Evolutionary conservation across 2,797 vertebrate genomes (phyloP).

Genomic region (Fundulus diaphanus): DNA sequence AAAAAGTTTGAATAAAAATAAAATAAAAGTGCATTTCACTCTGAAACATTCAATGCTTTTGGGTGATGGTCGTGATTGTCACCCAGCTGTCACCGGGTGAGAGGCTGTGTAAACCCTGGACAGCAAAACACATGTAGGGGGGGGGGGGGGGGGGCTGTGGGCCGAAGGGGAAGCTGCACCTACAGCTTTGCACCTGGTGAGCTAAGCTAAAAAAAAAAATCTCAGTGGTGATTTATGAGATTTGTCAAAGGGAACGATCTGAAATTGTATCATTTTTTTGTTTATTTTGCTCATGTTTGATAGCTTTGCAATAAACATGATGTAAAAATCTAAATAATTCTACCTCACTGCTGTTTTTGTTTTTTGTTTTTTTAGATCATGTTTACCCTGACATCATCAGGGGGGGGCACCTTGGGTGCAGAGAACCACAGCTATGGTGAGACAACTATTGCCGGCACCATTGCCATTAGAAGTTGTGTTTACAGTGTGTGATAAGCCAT

Average conservation of each 20-base stretch:
- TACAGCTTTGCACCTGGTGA: neutral
- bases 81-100: neutral
- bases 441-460: neutral
- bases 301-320: too few species aligned
- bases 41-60: neutral
- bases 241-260: too few species aligned
- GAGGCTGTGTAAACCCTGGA: neutral
- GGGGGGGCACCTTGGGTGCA: neutral
- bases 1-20: neutral
- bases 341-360: neutral
- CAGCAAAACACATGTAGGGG: neutral
- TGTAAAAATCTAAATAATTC: neutral
- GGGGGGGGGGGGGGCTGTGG: neutral
- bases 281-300: too few species aligned
- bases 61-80: neutral
- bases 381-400: neutral
- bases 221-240: too few species aligned
- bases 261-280: too few species aligned
- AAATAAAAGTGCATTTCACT: neutral
- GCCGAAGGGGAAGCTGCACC: neutral
- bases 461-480: neutral
- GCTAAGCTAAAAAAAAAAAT: too few species aligned
- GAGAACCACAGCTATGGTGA: neutral
- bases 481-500: neutral
- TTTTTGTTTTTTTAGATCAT: neutral